Conservation (phyloP, 2,797 vertebrate genomes). For the Uromys caudimaculatus region DNA sequence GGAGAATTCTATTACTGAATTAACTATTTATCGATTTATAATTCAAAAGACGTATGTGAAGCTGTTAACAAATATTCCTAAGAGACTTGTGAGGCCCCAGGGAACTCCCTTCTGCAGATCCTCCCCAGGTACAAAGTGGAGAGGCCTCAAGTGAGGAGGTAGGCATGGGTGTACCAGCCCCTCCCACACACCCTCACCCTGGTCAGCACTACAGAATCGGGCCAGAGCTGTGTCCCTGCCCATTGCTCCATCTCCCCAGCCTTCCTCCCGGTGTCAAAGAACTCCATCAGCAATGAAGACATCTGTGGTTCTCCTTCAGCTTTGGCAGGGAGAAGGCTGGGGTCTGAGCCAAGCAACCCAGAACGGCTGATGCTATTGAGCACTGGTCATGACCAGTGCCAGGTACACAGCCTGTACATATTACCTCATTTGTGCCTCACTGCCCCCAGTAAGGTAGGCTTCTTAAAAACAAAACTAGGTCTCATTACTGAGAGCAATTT, state of each 20-base stretch:
- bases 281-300: fast-evolving
- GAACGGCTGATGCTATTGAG: fast-evolving
- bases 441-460: fast-evolving
- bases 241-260: fast-evolving
- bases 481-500: background rate
- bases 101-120: constrained; percentile 87
- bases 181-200: constrained; percentile 15
- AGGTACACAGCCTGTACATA: fast-evolving
- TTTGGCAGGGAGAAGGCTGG: background rate
- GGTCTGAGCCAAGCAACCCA: fast-evolving
- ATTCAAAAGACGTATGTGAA: constrained; percentile 97
- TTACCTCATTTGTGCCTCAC: fast-evolving
- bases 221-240: background rate
- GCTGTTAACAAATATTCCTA: constrained; percentile 90
- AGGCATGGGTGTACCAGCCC: constrained; percentile 66
- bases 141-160: constrained; percentile 79
- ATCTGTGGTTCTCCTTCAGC: too few relatives aligned
- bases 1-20: constrained; percentile 96
- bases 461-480: background rate
- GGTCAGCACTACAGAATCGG: fast-evolving
- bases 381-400: background rate
- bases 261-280: background rate
- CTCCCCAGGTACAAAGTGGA: constrained; percentile 76
- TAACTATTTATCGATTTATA: constrained; percentile 99
- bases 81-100: constrained; percentile 89